Evolutionary conservation across 2,888 invertebrate genomes (phyloP).

Genomic region (Chironomus tentans): DNA sequence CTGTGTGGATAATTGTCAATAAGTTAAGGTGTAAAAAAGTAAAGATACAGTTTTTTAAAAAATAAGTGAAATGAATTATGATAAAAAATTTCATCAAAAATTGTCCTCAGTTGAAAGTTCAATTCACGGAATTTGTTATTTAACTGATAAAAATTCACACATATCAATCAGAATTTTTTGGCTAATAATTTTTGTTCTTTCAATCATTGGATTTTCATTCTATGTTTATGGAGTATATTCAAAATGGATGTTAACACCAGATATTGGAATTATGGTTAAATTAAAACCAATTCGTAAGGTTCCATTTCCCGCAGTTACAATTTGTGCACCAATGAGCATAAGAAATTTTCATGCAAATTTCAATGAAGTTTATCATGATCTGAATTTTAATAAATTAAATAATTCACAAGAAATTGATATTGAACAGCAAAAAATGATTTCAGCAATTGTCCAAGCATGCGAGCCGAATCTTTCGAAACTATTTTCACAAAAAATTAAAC

Average conservation of each 20-base stretch:
- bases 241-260: neutral
- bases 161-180: neutral
- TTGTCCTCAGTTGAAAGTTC: no score
- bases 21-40: no score
- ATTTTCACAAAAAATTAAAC: neutral
- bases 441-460: neutral
- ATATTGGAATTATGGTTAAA: no score
- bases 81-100: no score
- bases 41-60: no score
- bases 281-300: no score
- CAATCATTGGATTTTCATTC: neutral
- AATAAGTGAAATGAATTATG: no score
- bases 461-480: neutral
- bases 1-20: no score
- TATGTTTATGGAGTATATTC: no score
- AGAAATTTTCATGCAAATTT: neutral
- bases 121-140: no score
- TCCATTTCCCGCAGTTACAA: neutral
- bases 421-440: neutral
- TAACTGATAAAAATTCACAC: neutral
- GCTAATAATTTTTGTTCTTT: neutral
- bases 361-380: neutral
- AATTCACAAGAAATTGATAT: neutral
- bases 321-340: neutral
- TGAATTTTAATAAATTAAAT: neutral